Conservation (phyloP, 2,888 invertebrate species). For the Torymus tubicola region DNA sequence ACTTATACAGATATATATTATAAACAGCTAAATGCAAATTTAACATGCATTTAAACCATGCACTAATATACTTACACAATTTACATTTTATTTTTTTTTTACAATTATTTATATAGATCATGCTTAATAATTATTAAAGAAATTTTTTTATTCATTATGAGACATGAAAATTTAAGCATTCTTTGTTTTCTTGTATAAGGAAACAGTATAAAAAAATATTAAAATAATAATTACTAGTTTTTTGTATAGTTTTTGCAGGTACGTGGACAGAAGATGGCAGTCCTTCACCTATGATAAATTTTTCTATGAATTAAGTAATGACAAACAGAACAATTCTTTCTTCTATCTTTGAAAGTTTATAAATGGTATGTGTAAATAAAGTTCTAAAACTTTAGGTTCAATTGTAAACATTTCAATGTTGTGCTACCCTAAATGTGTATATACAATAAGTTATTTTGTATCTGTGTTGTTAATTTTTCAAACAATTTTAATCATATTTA, state of each 20-base stretch:
- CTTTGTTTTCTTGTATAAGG: slow-evolving; percentile 16
- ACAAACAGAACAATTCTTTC: slow-evolving; percentile 1
- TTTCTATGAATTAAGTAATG: slow-evolving; percentile 43
- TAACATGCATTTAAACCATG: slow-evolving; percentile 24
- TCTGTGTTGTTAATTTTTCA: no score
- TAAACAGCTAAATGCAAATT: background rate
- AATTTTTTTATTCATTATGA: slow-evolving; percentile 23
- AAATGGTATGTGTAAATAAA: background rate
- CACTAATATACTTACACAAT: slow-evolving; percentile 5
- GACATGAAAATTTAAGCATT: slow-evolving; percentile 16
- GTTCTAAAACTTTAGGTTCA: no score
- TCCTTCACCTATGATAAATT: slow-evolving; percentile 69
- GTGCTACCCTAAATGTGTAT: no score
- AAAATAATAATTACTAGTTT: slow-evolving; percentile 73
- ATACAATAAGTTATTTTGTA: no score
- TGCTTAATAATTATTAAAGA: slow-evolving; percentile 30
- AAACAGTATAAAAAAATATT: slow-evolving; percentile 56
- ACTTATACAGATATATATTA: background rate
- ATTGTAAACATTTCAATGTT: no score
- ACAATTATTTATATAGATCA: slow-evolving; percentile 10
- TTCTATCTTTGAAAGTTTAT: slow-evolving; percentile 2
- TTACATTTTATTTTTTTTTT: slow-evolving; percentile 4
- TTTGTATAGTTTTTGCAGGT: slow-evolving; percentile 70
- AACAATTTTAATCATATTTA: no score
- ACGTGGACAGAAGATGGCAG: slow-evolving; percentile 69